phyloP scores from a whole-genome alignment of 2,797 vertebrate genomes.

The Scarus forsteni region DNA sequence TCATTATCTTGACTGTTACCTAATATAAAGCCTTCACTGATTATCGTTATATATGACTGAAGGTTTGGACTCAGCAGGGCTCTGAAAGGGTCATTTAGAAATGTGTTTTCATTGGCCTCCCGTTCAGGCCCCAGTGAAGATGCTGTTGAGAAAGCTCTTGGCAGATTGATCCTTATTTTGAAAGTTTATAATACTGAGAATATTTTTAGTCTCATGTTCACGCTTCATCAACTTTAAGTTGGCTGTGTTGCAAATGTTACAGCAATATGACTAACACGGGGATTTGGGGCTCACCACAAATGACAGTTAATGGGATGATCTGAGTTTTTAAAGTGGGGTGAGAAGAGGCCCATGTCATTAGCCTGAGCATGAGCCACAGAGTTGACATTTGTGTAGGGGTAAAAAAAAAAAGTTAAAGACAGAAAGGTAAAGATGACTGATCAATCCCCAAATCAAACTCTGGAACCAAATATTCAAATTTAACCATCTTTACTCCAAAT shows the following conservation, averaged over 20 bases:
- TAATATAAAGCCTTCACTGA: conserved; percentile 2
- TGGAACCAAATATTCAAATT: no score
- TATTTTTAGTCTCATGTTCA: background rate
- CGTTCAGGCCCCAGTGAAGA: background rate
- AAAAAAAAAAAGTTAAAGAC: no score
- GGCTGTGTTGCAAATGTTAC: background rate
- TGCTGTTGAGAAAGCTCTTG: no score
- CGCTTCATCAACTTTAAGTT: background rate
- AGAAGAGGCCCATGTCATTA: no score
- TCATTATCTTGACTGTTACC: background rate
- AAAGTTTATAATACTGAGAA: background rate
- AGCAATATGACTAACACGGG: background rate
- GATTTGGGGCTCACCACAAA: no score
- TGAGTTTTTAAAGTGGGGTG: no score
- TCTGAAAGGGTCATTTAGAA: background rate
- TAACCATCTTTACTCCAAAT: no score
- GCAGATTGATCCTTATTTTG: background rate
- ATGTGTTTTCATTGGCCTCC: conserved; percentile 6
- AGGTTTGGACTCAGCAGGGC: background rate
- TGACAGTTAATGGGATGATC: no score
- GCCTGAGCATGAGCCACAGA: no score
- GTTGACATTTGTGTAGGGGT: no score
- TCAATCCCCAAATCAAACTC: no score
- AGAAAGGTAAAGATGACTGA: no score
- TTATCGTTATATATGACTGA: background rate